A percentile compares a stretch with the other conserved stretches of the same genome.
These are phyloP conservation scores for Pachyramphus minor DNA, from an alignment of 2,113 vertebrate genomes.

Conservation along the genomic window DNA sequence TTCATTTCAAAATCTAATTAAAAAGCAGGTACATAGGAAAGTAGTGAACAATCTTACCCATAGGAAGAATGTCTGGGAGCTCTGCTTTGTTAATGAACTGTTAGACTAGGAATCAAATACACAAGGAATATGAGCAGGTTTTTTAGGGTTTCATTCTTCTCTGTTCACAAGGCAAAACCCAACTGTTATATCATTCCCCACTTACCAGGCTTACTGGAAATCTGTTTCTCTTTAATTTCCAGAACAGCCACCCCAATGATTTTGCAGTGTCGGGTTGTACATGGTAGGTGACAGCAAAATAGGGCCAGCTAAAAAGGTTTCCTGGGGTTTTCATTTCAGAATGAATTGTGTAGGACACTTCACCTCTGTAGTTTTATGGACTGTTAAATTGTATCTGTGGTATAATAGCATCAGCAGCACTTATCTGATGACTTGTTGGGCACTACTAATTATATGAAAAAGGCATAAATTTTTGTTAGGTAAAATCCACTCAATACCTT, in stretches of 20 bases:
- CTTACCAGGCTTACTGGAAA: not conserved
- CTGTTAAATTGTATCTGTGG: not conserved
- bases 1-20: constrained; percentile 47
- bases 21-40: constrained; percentile 20
- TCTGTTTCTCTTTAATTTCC: not conserved
- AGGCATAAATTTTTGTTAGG: not conserved
- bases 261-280: not conserved
- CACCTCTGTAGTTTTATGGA: not conserved
- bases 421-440: not conserved
- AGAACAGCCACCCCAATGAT: not conserved
- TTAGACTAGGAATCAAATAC: constrained; percentile 32
- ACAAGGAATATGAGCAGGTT: not conserved
- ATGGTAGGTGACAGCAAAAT: not conserved
- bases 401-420: not conserved
- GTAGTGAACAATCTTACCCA: not conserved
- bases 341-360: not conserved
- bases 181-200: not conserved
- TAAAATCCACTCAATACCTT: not conserved
- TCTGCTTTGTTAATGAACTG: constrained; percentile 42
- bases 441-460: not conserved
- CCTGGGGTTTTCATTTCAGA: constrained; percentile 17
- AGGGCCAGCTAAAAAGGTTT: not conserved
- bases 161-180: not conserved
- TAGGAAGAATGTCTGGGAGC: constrained; percentile 32
- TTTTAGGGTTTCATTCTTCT: not conserved